Evolutionary conservation across 2,888 invertebrate genomes (phyloP).

Genomic region (Watsonalla binaria): DNA sequence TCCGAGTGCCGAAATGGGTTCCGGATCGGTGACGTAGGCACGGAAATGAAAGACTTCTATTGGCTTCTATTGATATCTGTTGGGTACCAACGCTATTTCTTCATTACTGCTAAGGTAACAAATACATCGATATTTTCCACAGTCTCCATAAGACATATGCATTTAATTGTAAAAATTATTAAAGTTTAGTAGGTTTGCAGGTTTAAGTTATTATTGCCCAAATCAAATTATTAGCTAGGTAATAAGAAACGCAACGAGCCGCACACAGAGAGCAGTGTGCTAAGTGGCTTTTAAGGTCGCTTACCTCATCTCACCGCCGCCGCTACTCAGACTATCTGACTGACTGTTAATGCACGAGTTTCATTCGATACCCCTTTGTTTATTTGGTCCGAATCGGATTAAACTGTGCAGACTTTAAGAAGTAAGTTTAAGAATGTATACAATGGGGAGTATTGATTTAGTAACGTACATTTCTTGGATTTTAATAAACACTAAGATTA

Average conservation of each 20-base stretch:
- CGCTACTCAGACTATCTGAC: conserved; percentile 45
- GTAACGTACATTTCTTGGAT: no score
- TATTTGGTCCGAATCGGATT: conserved; percentile 41
- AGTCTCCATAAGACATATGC: neutral
- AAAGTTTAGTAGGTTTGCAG: neutral
- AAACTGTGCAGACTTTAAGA: conserved; percentile 14
- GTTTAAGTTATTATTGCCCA: conserved; percentile 35
- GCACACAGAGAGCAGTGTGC: conserved; percentile 50
- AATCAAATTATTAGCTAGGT: conserved; percentile 63
- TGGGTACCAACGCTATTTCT: conserved; percentile 24
- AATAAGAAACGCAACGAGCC: conserved; percentile 64
- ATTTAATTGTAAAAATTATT: conserved; percentile 11
- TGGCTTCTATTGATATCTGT: conserved; percentile 44
- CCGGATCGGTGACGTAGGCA: conserved; percentile 52
- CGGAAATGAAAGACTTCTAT: conserved; percentile 65
- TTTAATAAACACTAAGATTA: no score
- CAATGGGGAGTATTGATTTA: no score
- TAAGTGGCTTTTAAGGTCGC: conserved; percentile 76
- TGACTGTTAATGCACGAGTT: conserved; percentile 56
- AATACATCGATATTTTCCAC: conserved; percentile 15
- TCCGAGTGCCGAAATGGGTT: conserved; percentile 55
- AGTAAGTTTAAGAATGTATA: neutral
- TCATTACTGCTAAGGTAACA: conserved; percentile 11
- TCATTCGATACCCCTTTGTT: conserved; percentile 44
- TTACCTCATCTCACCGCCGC: conserved; percentile 66